Percentiles rank a stretch among this genome's conserved stretches.
phyloP scores from a whole-genome alignment of 1,140 invertebrate species.

The Bilobella aurantiaca region DNA sequence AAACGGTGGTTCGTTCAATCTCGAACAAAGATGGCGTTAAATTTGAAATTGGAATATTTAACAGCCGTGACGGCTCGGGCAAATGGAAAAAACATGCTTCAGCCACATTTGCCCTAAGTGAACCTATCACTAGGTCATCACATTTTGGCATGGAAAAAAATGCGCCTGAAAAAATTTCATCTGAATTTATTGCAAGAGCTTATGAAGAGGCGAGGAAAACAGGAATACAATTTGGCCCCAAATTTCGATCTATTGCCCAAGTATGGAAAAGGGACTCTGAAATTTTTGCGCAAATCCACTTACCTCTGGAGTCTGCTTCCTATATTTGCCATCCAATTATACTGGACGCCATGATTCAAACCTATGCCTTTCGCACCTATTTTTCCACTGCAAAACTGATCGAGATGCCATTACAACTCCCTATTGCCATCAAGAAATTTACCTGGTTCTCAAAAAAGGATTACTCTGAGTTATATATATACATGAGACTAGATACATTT shows the following conservation, averaged over 20 bases:
- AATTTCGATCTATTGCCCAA: constrained; percentile 14
- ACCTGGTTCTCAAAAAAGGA: constrained; percentile 11
- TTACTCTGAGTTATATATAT: not conserved
- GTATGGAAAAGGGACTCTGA: constrained; percentile 10
- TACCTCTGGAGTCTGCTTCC: not conserved
- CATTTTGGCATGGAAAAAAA: not conserved
- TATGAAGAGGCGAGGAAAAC: constrained; percentile 8
- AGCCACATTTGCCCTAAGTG: not conserved
- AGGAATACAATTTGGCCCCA: constrained; percentile 20
- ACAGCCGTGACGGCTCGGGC: not conserved
- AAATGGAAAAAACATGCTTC: constrained; percentile 21
- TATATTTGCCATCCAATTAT: constrained; percentile 25
- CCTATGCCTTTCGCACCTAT: constrained; percentile 1
- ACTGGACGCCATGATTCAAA: constrained; percentile 19
- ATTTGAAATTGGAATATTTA: not conserved
- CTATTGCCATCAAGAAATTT: constrained; percentile 19
- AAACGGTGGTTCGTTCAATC: not conserved
- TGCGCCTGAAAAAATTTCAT: not conserved
- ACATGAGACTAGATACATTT: not conserved
- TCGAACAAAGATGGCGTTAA: constrained; percentile 1
- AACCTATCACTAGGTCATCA: not conserved
- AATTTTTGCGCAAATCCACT: not conserved
- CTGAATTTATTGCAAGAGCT: not conserved
- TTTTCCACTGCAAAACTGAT: not conserved
- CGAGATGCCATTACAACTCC: constrained; percentile 9